Base-by-base conservation (phyloP, 2,888 invertebrate genomes). In the Cataglyphis albicans region DNA sequence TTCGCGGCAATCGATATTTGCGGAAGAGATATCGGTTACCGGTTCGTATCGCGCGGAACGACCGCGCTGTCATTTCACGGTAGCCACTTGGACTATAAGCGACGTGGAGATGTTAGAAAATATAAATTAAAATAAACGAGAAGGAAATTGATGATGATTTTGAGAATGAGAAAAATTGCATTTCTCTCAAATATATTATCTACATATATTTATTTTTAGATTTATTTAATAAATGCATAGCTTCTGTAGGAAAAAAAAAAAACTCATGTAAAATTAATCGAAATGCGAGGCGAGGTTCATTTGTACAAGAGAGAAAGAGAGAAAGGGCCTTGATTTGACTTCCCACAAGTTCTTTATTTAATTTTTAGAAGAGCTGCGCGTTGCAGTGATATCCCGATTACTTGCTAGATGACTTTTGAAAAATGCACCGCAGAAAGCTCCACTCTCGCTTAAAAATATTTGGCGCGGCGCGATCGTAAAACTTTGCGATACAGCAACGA, bases 401-500 rank as follows among this genome's bases (percentile, higher is more conserved):
- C 35, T 67, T 76, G 1, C 48, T 61, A 18, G 65, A 67, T 61
- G 72, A 57, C 41, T 82, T 75, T 55, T 44, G 61, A 83, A 86
- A 86, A 81, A 82, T 64, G 75, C 67, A 73, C 68, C 25, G 64
- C 52, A 32, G 32, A 81, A 88, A 21, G 21, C 21, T 89, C 73
- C 87, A 83, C 81, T 85, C 82, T 52, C 75, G 80, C 48, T 68
- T 25, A 25, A 81, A 87, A 88, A 88, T 81, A 82, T 84, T 81
- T 76, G 75, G 59, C 86, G 55, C 29, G 29, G 21, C 83, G 75
- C 75, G 86, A 87, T 68, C 81, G 82, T 86, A 86, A 86, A 88
- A 89, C 82, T 80, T 82, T 75, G 75, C 86, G 83, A 82, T 85
- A 86, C 76, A 88, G 85, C 85, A 85, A 84, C 84, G 82, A 81